These are phyloP conservation scores for Mechanitis mazaeus DNA, from an alignment of 2,888 invertebrate genomes.

Conservation along the genomic window DNA sequence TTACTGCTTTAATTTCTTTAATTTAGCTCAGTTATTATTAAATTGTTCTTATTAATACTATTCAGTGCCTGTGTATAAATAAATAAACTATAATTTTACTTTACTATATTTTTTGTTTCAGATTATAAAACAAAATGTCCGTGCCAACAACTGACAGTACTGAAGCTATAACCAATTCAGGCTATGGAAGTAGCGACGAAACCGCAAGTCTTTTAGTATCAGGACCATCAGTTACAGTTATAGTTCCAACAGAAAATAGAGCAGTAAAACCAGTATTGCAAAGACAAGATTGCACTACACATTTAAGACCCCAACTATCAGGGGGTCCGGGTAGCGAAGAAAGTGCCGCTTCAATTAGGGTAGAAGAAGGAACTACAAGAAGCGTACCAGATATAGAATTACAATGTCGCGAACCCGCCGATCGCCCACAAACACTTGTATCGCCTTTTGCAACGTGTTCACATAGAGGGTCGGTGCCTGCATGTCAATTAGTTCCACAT, in stretches of 20 bases:
- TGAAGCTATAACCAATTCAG: slow-evolving; percentile 78
- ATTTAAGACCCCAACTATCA: slow-evolving; percentile 83
- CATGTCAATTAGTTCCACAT: slow-evolving; percentile 81
- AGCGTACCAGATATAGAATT: slow-evolving; percentile 90
- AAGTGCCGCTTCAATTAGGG: slow-evolving; percentile 76
- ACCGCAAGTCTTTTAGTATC: slow-evolving; percentile 86
- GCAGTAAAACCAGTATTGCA: slow-evolving; percentile 87
- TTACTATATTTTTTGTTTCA: slow-evolving; percentile 49
- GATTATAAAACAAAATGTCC: slow-evolving; percentile 55
- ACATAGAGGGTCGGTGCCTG: slow-evolving; percentile 79
- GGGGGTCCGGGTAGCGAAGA: slow-evolving; percentile 87
- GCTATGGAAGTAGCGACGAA: slow-evolving; percentile 87
- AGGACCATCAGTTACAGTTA: slow-evolving; percentile 75
- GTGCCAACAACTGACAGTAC: slow-evolving; percentile 72
- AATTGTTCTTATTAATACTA: too few species aligned
- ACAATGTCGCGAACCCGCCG: slow-evolving; percentile 80
- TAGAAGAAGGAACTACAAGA: slow-evolving; percentile 82
- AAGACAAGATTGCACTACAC: slow-evolving; percentile 90
- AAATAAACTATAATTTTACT: background rate
- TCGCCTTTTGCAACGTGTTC: slow-evolving; percentile 77
- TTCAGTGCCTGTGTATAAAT: background rate
- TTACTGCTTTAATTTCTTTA: background rate
- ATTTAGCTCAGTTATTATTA: too few species aligned
- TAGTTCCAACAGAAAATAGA: slow-evolving; percentile 67
- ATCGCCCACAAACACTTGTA: slow-evolving; percentile 73